A percentile compares a stretch with the other conserved stretches of the same genome.
phyloP scores from a whole-genome alignment of 1,140 invertebrate genomes.

The Drosophila oshimai region DNA sequence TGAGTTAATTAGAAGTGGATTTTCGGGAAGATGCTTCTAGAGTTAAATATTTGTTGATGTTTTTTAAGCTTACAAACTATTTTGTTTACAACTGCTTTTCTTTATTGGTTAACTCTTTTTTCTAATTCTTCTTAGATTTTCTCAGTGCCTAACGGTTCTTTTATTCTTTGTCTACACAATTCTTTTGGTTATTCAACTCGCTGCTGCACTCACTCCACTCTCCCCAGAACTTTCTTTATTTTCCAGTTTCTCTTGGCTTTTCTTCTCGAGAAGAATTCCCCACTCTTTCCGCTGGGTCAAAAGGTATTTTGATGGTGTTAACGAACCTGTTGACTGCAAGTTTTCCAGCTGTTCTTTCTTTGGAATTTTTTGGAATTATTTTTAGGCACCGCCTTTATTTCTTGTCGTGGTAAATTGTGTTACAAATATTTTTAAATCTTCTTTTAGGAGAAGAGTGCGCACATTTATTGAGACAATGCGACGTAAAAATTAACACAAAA shows the following conservation, averaged over 20 bases:
- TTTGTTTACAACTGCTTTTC: background rate
- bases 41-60: too few species aligned
- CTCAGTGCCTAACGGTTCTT: background rate
- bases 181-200: conserved; percentile 11
- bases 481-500: conserved; percentile 20
- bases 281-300: conserved; percentile 14
- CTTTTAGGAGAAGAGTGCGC: conserved; percentile 5
- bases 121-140: background rate
- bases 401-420: background rate
- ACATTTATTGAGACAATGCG: conserved; percentile 15
- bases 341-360: conserved; percentile 1
- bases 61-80: too few species aligned
- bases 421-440: background rate
- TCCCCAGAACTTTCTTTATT: conserved; percentile 22
- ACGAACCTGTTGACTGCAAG: conserved; percentile 44
- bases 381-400: background rate
- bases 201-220: conserved; percentile 3
- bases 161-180: conserved; percentile 23
- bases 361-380: background rate
- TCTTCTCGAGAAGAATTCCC: background rate
- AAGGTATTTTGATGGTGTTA: conserved; percentile 17
- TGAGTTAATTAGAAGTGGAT: too few species aligned
- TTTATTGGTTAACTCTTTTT: background rate
- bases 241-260: background rate
- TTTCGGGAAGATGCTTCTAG: too few species aligned